Evolutionary conservation across 2,113 vertebrate genomes (phyloP), one percentile per base, ranked within the genome.

Genomic region (Lates calcarifer): DNA sequence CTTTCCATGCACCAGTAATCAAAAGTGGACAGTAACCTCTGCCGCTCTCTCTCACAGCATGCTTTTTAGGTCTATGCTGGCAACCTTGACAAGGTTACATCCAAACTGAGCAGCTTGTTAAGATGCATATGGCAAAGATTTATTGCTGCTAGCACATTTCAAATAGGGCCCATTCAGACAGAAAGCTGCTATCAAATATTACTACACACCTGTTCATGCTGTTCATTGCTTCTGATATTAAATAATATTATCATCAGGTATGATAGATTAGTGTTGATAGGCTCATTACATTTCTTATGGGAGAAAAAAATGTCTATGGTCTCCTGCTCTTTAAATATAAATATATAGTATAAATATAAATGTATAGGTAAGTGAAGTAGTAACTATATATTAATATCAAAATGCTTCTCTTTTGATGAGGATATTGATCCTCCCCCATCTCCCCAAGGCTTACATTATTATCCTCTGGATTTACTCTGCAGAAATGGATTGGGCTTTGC

Each of bases 391-490:
- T 88, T 84, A 81, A 85, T 88, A 86, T 89, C 43, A 31, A 66
- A 83, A 87, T 60, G 60, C 63, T 37, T 72, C 74, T 87, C 73
- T 68, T 86, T 85, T 87, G 80, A 91, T 87, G 80, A 92, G 62
- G 57, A 81, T 87, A 92, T 92, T 90, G 90, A 92, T 94, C 80
- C 80, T 18, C 20, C 67, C 45, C 60, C 78, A 82, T 86, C 84
- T 81, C 87, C 72, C 63, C 17, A 33, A 71, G 87, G 88, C 83
- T 86, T 87, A 86, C 71, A 74, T 80, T 84, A 90, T 91, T 90
- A 91, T 93, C 83, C 84, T 65, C 47, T 83, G 90, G 83, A 92
- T 93, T 93, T 90, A 89, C 78, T 74, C 74, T 82, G 80, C 63
- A 83, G 87, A 87, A 85, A 90, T 92, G 83, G 68, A 92, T 90